Base-by-base conservation (phyloP, 2,113 vertebrate genomes). In the Tichodroma muraria region DNA sequence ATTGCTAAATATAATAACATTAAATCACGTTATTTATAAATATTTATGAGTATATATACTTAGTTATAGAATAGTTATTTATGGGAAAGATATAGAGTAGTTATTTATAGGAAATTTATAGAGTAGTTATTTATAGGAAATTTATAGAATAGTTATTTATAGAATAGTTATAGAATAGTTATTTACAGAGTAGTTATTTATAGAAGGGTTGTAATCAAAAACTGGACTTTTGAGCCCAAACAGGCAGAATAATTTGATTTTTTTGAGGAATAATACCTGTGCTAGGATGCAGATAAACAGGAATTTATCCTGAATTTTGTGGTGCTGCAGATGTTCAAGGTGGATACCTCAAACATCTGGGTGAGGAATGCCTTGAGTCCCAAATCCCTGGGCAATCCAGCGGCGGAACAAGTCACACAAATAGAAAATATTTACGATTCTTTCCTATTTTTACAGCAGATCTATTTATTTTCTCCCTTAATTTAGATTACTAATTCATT, bases 361-460 rank as follows among this genome's bases (percentile, higher is more conserved):
- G 5, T 24, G 40, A 76, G 12, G 9, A n/a, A n/a, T n/a, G n/a
- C n/a, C n/a, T n/a, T n/a, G n/a, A n/a, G n/a, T n/a, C n/a, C n/a
- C n/a, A n/a, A n/a, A 28, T 6, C 30, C 45, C 9, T 19, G 50
- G 10, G 7, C 33, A 25, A 7, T 4, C 5, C 21, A 18, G 4
- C 6, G 3, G 6, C 8, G 54, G 38, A 42, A 23, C 6, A 7
- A 19, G 5, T 6, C 5, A 2, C 1, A 3, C 15, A 2, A 40
- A 12, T 0, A 9, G 35, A 19, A 24, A 35, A 42, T n/a, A n/a
- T n/a, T n/a, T n/a, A n/a, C n/a, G n/a, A n/a, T n/a, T 3, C 12
- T 4, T 2, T 4, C 1, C n/a, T n/a, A 1, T 42, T 84, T 24
- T 33, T 11, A 4, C 6, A 30, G 8, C 6, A 1, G 7, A 17